phyloP scores from a whole-genome alignment of 2,888 invertebrate genomes.

The Dichetophora obliterata region DNA sequence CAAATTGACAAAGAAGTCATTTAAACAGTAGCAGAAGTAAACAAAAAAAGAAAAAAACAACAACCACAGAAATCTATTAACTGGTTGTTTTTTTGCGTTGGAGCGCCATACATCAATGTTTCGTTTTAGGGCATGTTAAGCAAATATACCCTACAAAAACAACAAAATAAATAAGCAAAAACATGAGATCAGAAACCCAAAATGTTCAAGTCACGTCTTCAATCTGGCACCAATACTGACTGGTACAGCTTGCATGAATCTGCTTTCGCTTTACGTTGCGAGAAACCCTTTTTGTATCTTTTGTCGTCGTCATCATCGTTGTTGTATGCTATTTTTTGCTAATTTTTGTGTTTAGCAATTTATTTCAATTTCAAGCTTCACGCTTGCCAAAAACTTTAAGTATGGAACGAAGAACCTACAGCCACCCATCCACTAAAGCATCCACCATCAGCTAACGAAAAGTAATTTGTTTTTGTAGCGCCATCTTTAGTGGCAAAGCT shows the following conservation, averaged over 20 bases:
- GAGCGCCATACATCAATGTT: neutral
- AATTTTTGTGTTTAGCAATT: conserved; percentile 58
- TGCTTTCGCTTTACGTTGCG: neutral
- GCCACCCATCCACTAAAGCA: neutral
- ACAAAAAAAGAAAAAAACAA: neutral
- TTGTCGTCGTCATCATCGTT: conserved; percentile 8
- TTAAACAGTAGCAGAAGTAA: neutral
- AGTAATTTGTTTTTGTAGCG: neutral
- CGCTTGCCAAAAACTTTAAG: conserved; percentile 23
- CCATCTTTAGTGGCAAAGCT: neutral
- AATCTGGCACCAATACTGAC: neutral
- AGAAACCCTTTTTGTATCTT: neutral
- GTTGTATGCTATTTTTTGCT: conserved; percentile 50
- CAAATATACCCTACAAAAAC: neutral
- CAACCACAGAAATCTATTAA: neutral
- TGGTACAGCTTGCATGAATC: neutral
- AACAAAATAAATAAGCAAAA: conserved; percentile 3
- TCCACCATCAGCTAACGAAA: neutral
- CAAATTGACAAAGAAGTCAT: neutral
- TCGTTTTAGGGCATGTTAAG: neutral
- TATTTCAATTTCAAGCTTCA: conserved; percentile 60
- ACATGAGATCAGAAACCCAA: neutral
- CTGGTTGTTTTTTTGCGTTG: neutral
- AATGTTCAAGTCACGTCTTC: conserved; percentile 10
- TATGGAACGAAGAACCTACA: neutral